Base-by-base conservation (phyloP, 2,888 invertebrate genomes). In the Andrena flavipes region DNA sequence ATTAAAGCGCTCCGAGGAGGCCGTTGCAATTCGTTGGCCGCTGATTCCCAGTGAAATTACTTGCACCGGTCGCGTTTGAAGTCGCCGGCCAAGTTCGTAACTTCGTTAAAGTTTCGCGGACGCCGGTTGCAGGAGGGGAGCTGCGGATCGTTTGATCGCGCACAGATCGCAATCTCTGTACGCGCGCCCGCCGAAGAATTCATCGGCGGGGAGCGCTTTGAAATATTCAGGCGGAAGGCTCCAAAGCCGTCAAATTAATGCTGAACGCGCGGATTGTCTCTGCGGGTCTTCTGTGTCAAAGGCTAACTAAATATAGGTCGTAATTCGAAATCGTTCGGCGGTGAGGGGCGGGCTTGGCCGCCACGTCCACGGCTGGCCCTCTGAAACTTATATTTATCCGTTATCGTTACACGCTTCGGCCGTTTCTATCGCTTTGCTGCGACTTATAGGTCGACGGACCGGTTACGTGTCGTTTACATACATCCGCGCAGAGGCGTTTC, bases 321-420 rank as follows among this genome's bases (percentile, higher is more conserved):
- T 35, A 49, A 81, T 68, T 73, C 30, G 49, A 35, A 64, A 73
- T 73, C 59, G 79, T 79, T 78, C 59, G 79, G 6, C 49, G 63
- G 30, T 54, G 26, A 20, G 6, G 33, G 13, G 67, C 20, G 23
- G 35, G 13, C 42, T 23, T 42, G 29, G 33, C 54, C 20, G 30
- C 23, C n/a, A 68, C 33, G 51, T 51, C 20, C 67, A 20, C 67
- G 60, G 26, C 59, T 29, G 30, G 6, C 59, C 23, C 35, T 23
- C 54, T 42, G 76, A 78, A 68, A 78, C 35, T 78, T 75, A 78
- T 68, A 78, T 78, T 78, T 78, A 78, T 76, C 78, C 78, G 62
- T 76, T 76, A 76, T 56, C 76, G 78, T 54, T 62, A 42, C 78
- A 68, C 33, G 54, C 65, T 56, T 42, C 62, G 67, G 20, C 74